phyloP scores from a whole-genome alignment of 2,113 vertebrate species.

The Myxocyprinus asiaticus region DNA sequence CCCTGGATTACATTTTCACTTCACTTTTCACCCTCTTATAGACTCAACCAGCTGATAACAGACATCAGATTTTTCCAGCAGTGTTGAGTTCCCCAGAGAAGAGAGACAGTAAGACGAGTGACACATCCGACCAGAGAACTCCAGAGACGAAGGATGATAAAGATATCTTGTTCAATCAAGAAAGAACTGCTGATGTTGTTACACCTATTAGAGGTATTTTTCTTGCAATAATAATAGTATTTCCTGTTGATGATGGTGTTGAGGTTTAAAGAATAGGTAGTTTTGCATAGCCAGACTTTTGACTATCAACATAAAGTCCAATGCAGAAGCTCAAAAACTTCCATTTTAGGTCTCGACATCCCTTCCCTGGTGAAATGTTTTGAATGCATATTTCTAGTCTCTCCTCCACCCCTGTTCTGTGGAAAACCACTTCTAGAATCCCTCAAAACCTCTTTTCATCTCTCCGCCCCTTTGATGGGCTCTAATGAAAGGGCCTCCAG shows the following conservation, averaged over 20 bases:
- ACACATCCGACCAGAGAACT: slow-evolving; percentile 60
- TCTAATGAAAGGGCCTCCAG: slow-evolving; percentile 7
- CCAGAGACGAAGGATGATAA: slow-evolving; percentile 69
- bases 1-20: not conserved
- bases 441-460: not conserved
- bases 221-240: no score
- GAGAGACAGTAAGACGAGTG: slow-evolving; percentile 69
- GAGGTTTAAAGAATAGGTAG: no score
- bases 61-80: slow-evolving; percentile 82
- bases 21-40: not conserved
- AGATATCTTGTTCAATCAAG: slow-evolving; percentile 44
- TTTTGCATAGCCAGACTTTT: no score
- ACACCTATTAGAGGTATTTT: not conserved
- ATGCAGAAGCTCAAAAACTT: slow-evolving; percentile 82
- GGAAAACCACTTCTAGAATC: slow-evolving; percentile 44
- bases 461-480: slow-evolving; percentile 1
- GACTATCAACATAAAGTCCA: slow-evolving; percentile 10
- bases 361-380: not conserved
- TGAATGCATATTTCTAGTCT: slow-evolving; percentile 4
- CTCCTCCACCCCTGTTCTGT: slow-evolving; percentile 14
- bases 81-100: slow-evolving; percentile 75
- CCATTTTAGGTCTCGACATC: slow-evolving; percentile 79
- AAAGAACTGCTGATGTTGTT: not conserved
- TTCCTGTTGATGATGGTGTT: no score
- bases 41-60: slow-evolving; percentile 72